These are phyloP conservation scores for Pseudochromis fuscus DNA, from an alignment of 2,797 vertebrate genomes.

Conservation along the genomic window DNA sequence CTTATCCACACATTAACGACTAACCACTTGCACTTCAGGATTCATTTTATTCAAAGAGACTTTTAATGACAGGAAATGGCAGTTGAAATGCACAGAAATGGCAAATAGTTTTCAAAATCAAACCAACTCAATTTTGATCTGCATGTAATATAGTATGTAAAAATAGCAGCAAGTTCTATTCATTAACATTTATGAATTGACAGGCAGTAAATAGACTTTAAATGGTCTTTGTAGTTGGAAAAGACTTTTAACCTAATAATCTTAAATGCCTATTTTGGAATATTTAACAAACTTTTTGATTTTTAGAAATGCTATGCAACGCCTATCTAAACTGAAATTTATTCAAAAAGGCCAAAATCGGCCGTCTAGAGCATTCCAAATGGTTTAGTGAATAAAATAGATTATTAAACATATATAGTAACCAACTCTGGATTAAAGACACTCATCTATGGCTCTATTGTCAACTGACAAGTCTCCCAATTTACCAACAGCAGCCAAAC, in stretches of 20 bases:
- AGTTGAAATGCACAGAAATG: conserved; percentile 41
- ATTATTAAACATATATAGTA: conserved; percentile 3
- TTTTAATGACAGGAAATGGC: conserved; percentile 49
- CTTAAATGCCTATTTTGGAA: conserved; percentile 6
- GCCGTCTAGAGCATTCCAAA: background rate
- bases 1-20: background rate
- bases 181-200: conserved; percentile 9
- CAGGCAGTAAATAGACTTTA: background rate
- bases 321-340: background rate
- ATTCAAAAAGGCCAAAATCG: background rate
- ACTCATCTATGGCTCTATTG: conserved; percentile 5
- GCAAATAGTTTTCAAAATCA: conserved; percentile 11
- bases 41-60: conserved; percentile 59
- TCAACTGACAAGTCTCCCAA: background rate
- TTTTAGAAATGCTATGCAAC: conserved; percentile 16
- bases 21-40: conserved; percentile 4
- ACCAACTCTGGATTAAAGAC: conserved; percentile 7
- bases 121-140: conserved; percentile 11
- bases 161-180: conserved; percentile 54
- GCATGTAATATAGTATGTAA: conserved; percentile 24
- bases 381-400: conserved; percentile 4
- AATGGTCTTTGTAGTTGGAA: background rate
- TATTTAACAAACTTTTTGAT: background rate
- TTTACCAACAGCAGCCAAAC: background rate
- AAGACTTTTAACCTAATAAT: too few relatives aligned